Evolutionary conservation across 2,797 vertebrate genomes (phyloP).

Genomic region (Coccyzus lansbergi): DNA sequence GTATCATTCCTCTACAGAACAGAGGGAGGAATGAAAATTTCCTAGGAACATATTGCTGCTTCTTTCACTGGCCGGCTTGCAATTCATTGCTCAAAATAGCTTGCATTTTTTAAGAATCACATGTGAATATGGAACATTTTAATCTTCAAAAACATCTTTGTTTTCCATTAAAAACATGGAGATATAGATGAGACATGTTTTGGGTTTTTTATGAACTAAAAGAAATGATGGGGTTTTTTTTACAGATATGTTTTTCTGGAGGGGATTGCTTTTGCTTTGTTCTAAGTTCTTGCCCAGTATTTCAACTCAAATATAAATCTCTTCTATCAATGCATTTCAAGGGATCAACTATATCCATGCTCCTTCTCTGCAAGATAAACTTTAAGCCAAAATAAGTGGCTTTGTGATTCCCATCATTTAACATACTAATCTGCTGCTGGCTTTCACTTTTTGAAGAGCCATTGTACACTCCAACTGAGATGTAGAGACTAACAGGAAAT

Average conservation of each 20-base stretch:
- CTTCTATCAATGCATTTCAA: constrained; percentile 8
- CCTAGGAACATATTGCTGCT: constrained; percentile 66
- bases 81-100: constrained; percentile 66
- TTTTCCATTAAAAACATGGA: constrained; percentile 31
- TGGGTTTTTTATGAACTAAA: not conserved
- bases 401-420: not conserved
- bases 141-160: constrained; percentile 37
- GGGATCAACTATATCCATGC: not conserved
- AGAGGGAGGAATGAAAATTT: constrained; percentile 66
- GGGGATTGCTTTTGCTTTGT: constrained; percentile 34
- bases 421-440: not conserved
- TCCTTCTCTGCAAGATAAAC: not conserved
- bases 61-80: constrained; percentile 58
- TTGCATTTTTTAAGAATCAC: constrained; percentile 55
- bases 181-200: constrained; percentile 46
- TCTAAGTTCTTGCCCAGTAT: constrained; percentile 34
- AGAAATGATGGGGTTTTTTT: not conserved
- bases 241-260: constrained; percentile 4
- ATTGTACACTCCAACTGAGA: not conserved
- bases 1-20: constrained; percentile 46
- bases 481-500: not conserved
- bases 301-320: constrained; percentile 16
- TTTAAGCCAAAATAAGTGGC: constrained; percentile 11
- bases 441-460: not conserved
- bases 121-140: constrained; percentile 58